Evolutionary conservation across 1,140 invertebrate genomes (phyloP), one percentile per base, ranked within the genome.

Genomic region (Cecropterus lyciades): DNA sequence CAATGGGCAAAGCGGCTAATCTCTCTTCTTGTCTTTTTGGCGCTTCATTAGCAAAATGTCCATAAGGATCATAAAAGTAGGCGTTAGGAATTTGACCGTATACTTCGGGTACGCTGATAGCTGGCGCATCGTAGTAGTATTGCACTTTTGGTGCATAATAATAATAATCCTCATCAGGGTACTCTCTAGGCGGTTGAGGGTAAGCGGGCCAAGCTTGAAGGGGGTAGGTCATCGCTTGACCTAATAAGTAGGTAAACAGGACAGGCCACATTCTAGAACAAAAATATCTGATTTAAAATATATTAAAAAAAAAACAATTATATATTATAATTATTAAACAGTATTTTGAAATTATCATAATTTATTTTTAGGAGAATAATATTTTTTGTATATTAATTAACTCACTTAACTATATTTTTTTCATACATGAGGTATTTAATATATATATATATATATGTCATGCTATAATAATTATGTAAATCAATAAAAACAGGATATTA

Each of bases 41-140:
- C 15, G 92, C 92, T 66, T 93, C 90, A 27, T 94, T 94, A 60
- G 93, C 93, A 69, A 94, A 93, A 65, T 94, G 93, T 5, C 93
- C 93, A 17, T 93, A 92, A 24, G 94, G 93, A 51, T 91, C 88
- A 64, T 93, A 93, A 60, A 86, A 89, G 78, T 93, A 94, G 11
- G 93, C 92, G 73, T 94, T 94, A 33, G 87, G 85, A 68, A 88
- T 75, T 80, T 88, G 86, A 46, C 79, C 85, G 68, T 89, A 89
- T 24, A 78, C 79, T 67, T 91, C 89, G 16, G 87, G 85, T 40
- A 73, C 79, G 64, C 70, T 80, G 17, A 89, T 75, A 11, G 82
- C 84, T 42, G 82, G 83, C 24, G 79, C 79, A 60, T 88, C 82
- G 59, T 89, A 89, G 65, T 83, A 87, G 59, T 87, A 91, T 77